Evolutionary conservation across 30 jellyfish, hydroid and myxozoan species (phyloP), one percentile per base, ranked within the genome.

Genomic region (Catostylus mosaicus): DNA sequence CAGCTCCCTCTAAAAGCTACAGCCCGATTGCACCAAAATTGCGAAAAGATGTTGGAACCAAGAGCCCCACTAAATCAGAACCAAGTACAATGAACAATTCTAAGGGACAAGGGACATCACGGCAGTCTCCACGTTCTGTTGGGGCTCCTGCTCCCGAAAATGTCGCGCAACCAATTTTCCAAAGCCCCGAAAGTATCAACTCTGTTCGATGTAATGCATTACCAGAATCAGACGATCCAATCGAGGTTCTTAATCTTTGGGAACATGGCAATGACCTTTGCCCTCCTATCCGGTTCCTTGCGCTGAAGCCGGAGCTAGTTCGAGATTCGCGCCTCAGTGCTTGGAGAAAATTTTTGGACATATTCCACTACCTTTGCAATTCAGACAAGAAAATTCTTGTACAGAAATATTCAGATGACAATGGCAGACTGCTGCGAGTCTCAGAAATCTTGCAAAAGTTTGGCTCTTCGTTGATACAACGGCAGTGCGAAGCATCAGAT

Each of bases 321-420:
- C 75, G 67, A 37, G 67, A 87, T 12, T 59, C 87, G 22, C 68
- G 73, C 33, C 47, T 75, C 23, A 82, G 93, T 0, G 85, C 92
- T 7, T 93, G 98, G 98, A 88, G 85, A 40, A 93, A 93, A 66
- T 81, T 93, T 27, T 80, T 93, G 32, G 98, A 87, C 69, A 82
- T 93, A 9, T 93, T 86, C 37, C 78, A 69, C 38, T 75, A 37
- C 54, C 78, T 80, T 50, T 93, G 98, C 77, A 83, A 81, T 46
- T 48, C 96, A 27, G 96, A 86, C 32, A 76, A 75, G 78, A 61
- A 71, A 26, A 60, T 66, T 20, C 88, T 93, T 48, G 83, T 74
- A 8, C 94, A 78, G 71, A 93, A 80, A 22, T 93, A 87, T 57
- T 52, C 97, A 14, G 92, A 71, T 54, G 93, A 76, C 43, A 78